These are phyloP conservation scores for Proctacanthus coquilletti DNA, from an alignment of 1,140 invertebrate species.

Conservation along the genomic window DNA sequence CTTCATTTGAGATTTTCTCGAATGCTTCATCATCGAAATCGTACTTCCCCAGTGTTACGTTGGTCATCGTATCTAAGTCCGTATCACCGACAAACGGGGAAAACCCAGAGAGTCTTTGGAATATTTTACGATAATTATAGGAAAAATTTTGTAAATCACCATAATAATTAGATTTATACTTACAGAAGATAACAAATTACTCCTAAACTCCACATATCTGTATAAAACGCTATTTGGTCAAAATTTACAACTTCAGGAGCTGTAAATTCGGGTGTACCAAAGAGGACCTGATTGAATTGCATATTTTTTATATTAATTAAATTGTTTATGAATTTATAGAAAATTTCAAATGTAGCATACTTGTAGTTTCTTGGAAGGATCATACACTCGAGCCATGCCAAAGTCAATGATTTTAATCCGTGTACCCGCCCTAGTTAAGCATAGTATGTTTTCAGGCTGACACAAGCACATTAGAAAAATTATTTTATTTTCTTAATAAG, in stretches of 20 bases:
- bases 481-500: background rate
- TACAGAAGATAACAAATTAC: constrained; percentile 93
- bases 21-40: constrained; percentile 87
- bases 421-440: constrained; percentile 79
- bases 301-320: background rate
- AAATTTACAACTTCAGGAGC: constrained; percentile 95
- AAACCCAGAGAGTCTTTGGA: constrained; percentile 84
- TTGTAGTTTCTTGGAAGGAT: constrained; percentile 71
- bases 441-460: constrained; percentile 90
- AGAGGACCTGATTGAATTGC: constrained; percentile 42
- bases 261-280: constrained; percentile 92
- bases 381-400: constrained; percentile 78
- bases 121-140: constrained; percentile 17
- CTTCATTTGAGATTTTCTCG: constrained; percentile 69
- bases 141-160: background rate
- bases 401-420: constrained; percentile 94
- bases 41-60: constrained; percentile 79
- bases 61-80: constrained; percentile 87
- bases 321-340: background rate
- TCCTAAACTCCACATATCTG: constrained; percentile 92
- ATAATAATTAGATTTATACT: constrained; percentile 37
- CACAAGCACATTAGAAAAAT: constrained; percentile 8
- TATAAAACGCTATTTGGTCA: constrained; percentile 77
- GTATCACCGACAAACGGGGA: constrained; percentile 94
- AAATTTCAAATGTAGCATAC: constrained; percentile 29